phyloP scores from a whole-genome alignment of 2,797 vertebrate genomes.

The Ciconia nigra region DNA sequence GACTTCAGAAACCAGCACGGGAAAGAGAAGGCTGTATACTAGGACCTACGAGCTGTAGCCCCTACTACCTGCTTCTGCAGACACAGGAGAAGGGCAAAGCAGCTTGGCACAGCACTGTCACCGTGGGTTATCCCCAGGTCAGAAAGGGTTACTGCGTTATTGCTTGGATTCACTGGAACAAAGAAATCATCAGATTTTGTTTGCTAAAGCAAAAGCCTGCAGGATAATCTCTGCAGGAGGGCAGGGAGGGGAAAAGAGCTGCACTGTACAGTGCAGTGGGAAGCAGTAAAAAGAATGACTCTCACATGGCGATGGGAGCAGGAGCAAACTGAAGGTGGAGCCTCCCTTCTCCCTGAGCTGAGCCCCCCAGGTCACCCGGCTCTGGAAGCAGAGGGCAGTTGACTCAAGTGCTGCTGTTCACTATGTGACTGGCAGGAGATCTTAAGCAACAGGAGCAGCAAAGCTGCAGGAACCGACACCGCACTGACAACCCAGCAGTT shows the following conservation, averaged over 20 bases:
- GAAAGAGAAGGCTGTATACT: background rate
- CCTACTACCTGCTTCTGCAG: background rate
- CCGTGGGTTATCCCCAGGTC: background rate
- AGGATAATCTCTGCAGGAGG: background rate
- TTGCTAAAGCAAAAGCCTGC: background rate
- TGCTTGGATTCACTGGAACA: background rate
- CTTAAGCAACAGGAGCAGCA: background rate
- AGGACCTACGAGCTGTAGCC: background rate
- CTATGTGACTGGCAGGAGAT: fast-evolving
- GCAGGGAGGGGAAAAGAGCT: background rate
- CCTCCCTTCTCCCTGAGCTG: background rate
- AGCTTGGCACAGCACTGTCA: background rate
- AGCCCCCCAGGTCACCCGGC: background rate
- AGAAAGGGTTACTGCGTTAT: background rate
- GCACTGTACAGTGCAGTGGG: background rate
- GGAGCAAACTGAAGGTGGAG: background rate
- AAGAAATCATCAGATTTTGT: background rate
- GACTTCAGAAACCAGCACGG: background rate
- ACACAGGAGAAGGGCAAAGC: background rate
- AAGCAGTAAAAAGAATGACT: background rate
- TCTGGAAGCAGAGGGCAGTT: background rate
- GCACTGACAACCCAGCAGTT: fast-evolving
- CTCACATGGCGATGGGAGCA: fast-evolving
- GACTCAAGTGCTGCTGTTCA: background rate
- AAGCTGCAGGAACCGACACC: background rate